Base-by-base conservation (phyloP, 2,888 invertebrate species). In the Acleris holmiana region DNA sequence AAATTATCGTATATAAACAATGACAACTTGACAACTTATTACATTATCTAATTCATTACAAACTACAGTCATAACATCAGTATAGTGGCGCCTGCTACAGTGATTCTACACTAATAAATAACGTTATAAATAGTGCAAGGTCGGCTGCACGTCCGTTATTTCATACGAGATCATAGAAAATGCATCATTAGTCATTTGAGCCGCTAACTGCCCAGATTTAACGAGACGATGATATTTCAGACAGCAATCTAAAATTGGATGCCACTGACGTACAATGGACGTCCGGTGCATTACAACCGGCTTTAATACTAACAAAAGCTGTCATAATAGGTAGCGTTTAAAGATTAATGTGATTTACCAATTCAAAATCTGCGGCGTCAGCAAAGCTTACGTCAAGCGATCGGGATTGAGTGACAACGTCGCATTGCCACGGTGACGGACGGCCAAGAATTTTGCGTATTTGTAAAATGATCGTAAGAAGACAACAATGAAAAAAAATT, bases 401-500 rank as follows among this genome's bases (percentile, higher is more conserved):
- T 73, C 60, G 69, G 35, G 60, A 61, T 73, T 78, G 80, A 84
- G 78, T 82, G 83, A 83, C 85, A 84, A 76, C 74, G 75, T 73
- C 73, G 72, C 76, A 75, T 74, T 71, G 73, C 71, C 64, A 46
- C 68, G 73, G 68, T 78, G 82, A 85, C 71, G 68, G 80, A 84
- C 77, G 71, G 76, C 76, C 72, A 78, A 80, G 78, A 82, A 80
- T 85, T 71, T 79, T 75, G 74, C 82, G 76, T 75, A 74, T 83
- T 82, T 77, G 83, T 83, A 74, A 82, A 76, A 68, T 56, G 69
- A 71, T 71, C 65, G 73, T 73, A 73, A 78, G 74, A 76, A 83
- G 77, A 83, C 80, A 87, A 88, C 83, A 81, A 84, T 78, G 77
- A 86, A 77, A 84, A 86, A 86, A 85, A 71, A 79, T 89, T 91